Evolutionary conservation across 2,797 vertebrate species (phyloP), one percentile per base, ranked within the genome.

Genomic region (Buceros bicornis): DNA sequence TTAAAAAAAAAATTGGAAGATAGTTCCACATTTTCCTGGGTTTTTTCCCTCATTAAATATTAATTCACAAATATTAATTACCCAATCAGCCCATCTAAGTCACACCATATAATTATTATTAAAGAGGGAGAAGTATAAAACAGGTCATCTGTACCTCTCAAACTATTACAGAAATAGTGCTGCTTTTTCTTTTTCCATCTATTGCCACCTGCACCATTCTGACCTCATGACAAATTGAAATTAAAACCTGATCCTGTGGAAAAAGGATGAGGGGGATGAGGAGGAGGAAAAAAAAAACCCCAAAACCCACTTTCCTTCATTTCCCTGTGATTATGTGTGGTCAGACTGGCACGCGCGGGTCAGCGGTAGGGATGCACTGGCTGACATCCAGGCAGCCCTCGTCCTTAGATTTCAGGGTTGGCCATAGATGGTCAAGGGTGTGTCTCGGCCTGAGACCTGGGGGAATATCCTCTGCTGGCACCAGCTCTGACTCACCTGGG

Each of bases 301-400:
- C 33, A 33, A 33, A 33, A 33, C 33, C 33, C 33, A 33, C 33
- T 33, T 58, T 81, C 16, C 15, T 31, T 61, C 26, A n/a, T 57
- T 57, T 57, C 43, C 31, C 21, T 28, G 62, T 18, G 24, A 18
- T 0, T 2, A 1, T 4, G 6, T 28, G 18, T 24, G 48, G 25
- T 35, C n/a, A 53, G 54, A 31, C 25, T 0, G 3, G 18, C 61
- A 11, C 0, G 21, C 0, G 1, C 51, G 62, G 20, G 31, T 25
- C 69, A 42, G 43, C 2, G 3, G 37, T 56, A 1, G 13, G 35
- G 20, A 1, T 21, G 84, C 47, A 67, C 31, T 43, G 66, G 56
- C n/a, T 29, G 74, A 5, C 33, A 62, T 8, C 16, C 67, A 22
- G 42, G 50, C 37, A 77, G 47, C 43, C 31, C 20, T 50, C 0